Conservation (phyloP, 2,888 invertebrate genomes). For the Lithophane semibrunnea region DNA sequence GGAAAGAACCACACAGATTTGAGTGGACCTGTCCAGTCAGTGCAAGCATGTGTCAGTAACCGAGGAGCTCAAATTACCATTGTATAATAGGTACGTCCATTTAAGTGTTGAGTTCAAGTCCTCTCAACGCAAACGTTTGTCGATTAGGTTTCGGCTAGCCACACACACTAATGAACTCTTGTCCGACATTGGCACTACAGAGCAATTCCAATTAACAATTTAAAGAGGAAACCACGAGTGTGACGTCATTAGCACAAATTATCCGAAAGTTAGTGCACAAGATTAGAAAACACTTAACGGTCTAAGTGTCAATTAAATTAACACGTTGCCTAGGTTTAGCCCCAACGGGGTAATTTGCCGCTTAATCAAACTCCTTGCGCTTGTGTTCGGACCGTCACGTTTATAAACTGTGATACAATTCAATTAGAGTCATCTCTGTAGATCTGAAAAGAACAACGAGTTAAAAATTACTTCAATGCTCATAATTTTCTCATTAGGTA, state of each 20-base stretch:
- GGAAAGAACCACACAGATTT: too few species aligned
- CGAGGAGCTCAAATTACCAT: too few species aligned
- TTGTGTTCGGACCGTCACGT: not conserved
- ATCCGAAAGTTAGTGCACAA: not conserved
- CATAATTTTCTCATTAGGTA: not conserved
- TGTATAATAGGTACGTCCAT: not conserved
- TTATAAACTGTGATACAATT: not conserved
- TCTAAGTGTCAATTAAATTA: not conserved
- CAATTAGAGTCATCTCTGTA: not conserved
- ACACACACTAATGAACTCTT: constrained; percentile 23
- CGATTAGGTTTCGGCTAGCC: constrained; percentile 7
- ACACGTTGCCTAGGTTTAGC: not conserved
- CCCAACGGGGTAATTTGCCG: too few species aligned
- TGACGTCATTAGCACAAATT: not conserved
- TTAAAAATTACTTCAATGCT: not conserved
- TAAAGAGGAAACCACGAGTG: constrained; percentile 3
- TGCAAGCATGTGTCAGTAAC: too few species aligned
- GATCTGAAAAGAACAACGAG: too few species aligned
- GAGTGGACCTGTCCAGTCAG: too few species aligned
- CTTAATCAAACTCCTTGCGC: not conserved
- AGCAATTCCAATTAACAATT: constrained; percentile 6
- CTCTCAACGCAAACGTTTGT: not conserved
- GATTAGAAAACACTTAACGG: not conserved
- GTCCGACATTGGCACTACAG: not conserved
- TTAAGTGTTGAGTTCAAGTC: not conserved